A percentile compares a stretch with the other conserved stretches of the same genome.
These are phyloP conservation scores for Sterna hirundo DNA, from an alignment of 2,113 vertebrate species.

Conservation along the genomic window DNA sequence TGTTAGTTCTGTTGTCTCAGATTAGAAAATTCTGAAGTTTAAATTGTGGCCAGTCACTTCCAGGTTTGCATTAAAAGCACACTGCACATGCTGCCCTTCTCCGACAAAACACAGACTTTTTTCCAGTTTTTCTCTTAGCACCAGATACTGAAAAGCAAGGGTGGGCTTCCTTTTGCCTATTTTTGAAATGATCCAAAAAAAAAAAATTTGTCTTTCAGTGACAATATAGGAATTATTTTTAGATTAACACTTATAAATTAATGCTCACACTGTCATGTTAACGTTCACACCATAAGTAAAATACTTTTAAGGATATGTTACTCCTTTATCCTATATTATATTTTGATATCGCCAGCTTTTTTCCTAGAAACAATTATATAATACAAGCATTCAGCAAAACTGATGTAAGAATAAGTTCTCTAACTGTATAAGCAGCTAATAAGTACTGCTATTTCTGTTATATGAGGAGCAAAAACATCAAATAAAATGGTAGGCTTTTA, in stretches of 20 bases:
- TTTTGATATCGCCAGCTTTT: background rate
- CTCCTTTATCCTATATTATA: background rate
- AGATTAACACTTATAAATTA: background rate
- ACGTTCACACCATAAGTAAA: background rate
- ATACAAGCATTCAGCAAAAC: background rate
- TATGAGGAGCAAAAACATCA: background rate
- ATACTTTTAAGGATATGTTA: background rate
- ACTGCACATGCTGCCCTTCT: background rate
- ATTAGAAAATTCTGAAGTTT: background rate
- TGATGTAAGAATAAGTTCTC: background rate
- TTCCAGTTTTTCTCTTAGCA: background rate
- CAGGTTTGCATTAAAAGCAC: background rate
- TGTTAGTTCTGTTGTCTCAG: background rate
- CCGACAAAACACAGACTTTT: background rate
- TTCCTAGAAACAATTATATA: background rate
- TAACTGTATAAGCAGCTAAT: background rate
- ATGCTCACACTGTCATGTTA: background rate
- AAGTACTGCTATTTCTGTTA: background rate
- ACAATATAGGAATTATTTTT: background rate
- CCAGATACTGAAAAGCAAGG: background rate
- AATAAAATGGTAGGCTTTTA: background rate
- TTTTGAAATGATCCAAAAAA: background rate
- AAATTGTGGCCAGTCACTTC: background rate
- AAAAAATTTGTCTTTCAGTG: background rate
- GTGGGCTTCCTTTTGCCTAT: background rate